Conservation (phyloP, 92 coral and sea anemone species). For the Desmophyllum pertusum region DNA sequence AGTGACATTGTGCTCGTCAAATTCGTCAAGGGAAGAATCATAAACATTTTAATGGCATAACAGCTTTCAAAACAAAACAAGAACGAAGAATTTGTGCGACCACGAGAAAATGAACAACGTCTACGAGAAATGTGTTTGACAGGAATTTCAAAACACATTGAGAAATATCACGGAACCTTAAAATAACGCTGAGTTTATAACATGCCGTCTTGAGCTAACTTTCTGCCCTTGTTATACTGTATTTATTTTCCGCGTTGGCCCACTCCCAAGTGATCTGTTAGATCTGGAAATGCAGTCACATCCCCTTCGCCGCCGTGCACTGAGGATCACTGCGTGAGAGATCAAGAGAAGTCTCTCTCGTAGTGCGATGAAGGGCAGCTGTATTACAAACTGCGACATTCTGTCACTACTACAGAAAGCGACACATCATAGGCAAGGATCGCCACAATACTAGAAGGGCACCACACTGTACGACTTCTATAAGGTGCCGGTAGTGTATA, state of each 20-base stretch:
- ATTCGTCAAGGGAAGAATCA: too few species aligned
- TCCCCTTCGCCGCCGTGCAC: too few species aligned
- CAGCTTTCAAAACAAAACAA: neutral
- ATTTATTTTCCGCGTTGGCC: too few species aligned
- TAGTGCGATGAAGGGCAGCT: neutral
- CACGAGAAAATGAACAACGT: constrained; percentile 1
- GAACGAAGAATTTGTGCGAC: neutral
- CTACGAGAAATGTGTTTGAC: neutral
- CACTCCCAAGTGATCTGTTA: too few species aligned
- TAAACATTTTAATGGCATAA: neutral
- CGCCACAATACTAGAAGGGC: neutral
- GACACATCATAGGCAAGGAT: neutral
- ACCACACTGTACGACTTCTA: too few species aligned
- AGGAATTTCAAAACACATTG: neutral
- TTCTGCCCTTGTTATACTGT: neutral
- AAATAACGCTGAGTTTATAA: neutral
- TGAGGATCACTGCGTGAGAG: too few species aligned
- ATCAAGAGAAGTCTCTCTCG: neutral
- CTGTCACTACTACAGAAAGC: neutral
- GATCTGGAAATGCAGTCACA: too few species aligned
- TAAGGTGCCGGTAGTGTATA: too few species aligned
- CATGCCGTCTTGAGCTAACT: neutral
- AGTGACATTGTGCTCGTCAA: neutral
- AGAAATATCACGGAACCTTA: neutral
- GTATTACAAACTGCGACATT: neutral